Evolutionary conservation across 2,113 vertebrate genomes (phyloP).

Genomic region (Hydrochoerus hydrochaeris): DNA sequence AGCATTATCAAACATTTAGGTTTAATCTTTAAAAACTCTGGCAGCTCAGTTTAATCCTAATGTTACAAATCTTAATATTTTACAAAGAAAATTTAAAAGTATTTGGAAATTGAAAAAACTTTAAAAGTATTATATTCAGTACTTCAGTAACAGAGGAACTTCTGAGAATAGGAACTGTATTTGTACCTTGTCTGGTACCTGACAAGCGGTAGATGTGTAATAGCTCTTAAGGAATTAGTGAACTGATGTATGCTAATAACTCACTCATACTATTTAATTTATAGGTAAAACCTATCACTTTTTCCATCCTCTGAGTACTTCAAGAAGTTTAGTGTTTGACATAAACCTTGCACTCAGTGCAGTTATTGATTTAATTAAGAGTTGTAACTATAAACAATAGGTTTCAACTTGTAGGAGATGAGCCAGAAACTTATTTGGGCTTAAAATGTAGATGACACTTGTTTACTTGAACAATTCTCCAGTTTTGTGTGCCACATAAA

Average conservation of each 20-base stretch:
- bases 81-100: conserved; percentile 23
- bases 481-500: conserved; percentile 73
- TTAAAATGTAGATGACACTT: conserved; percentile 73
- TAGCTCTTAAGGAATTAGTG: conserved; percentile 17
- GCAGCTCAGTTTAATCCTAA: conserved; percentile 46
- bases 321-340: conserved; percentile 29
- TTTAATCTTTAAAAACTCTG: conserved; percentile 49
- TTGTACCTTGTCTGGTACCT: background rate
- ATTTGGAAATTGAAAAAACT: background rate
- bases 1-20: background rate
- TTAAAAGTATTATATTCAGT: conserved; percentile 18
- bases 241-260: background rate
- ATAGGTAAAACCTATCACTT: background rate
- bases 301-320: background rate
- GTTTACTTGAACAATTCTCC: conserved; percentile 62
- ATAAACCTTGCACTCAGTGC: background rate
- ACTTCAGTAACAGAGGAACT: background rate
- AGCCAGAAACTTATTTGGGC: conserved; percentile 66
- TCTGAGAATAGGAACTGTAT: background rate
- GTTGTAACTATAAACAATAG: conserved; percentile 14
- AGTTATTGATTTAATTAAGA: conserved; percentile 47
- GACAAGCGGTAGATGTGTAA: background rate
- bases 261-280: conserved; percentile 33
- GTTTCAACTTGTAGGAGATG: conserved; percentile 61
- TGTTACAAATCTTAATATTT: conserved; percentile 41